Evolutionary conservation across 1,140 invertebrate genomes (phyloP), one percentile per base, ranked within the genome.

Genomic region (Conus ventricosus): DNA sequence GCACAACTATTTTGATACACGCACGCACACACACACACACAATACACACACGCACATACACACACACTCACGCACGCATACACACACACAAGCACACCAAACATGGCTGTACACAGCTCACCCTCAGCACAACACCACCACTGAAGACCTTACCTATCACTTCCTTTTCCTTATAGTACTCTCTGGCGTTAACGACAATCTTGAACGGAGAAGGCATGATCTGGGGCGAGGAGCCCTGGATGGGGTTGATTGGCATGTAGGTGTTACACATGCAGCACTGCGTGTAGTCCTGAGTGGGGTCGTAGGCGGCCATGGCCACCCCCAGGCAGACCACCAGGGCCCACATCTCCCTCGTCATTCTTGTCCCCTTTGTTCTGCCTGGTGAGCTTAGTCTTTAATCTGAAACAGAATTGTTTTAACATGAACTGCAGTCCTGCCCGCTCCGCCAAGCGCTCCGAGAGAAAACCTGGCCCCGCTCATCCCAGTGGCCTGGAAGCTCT

Each of bases 181-280:
- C 71, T 23, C 78, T 57, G 57, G 88, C 84, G n/a, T 88, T 85
- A 54, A 93, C 89, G 71, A 87, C 76, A 57, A 93, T 91, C 82
- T 87, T 87, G 78, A 92, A 93, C 39, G 92, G 92, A 20, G 91
- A 93, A 17, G 92, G 92, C 76, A 91, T 82, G 54, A 90, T 63
- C 85, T 93, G 91, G 6, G 92, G 92, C n/a, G 87, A n/a, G 7
- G 76, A 15, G 25, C 71, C 81, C 15, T 11, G 83, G 39, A 85
- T 88, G 27, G 80, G 60, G 67, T 87, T 76, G 53, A 54, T 87
- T 27, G 90, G 90, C 85, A 87, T 90, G 81, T 92, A 57, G 54
- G 63, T 57, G 27, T 25, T 71, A 91, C 92, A 93, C 5, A 39
- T 27, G 88, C 92, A 93, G 85, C 92, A 93, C 23, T 88, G 78